These are phyloP conservation scores for Lontra canadensis DNA, from an alignment of 2,113 vertebrate genomes.

Conservation along the genomic window DNA sequence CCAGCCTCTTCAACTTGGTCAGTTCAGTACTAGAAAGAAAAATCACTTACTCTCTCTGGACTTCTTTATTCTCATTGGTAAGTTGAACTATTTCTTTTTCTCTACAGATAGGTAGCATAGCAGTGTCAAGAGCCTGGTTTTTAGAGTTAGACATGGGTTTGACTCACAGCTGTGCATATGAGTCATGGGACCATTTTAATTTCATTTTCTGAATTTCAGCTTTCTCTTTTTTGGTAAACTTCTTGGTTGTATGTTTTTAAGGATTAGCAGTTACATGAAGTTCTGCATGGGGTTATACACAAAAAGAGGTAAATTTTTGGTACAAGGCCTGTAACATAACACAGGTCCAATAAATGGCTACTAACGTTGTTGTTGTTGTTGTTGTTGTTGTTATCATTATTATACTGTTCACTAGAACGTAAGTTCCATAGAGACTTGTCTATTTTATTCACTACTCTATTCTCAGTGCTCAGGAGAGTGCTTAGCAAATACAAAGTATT, in stretches of 20 bases:
- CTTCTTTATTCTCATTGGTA: neutral
- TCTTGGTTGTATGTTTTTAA: neutral
- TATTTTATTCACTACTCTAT: neutral
- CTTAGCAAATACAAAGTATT: neutral
- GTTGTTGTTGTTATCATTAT: neutral
- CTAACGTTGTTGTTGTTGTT: neutral
- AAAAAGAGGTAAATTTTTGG: neutral
- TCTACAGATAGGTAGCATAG: neutral
- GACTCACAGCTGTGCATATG: neutral
- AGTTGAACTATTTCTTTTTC: neutral
- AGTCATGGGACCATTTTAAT: neutral
- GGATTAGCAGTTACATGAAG: neutral
- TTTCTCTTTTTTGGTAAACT: neutral
- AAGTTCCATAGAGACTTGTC: neutral
- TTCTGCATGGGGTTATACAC: neutral
- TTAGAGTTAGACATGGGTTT: neutral
- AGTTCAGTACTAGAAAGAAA: slow-evolving; percentile 20
- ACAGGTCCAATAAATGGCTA: neutral
- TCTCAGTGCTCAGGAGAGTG: neutral
- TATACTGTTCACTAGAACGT: neutral
- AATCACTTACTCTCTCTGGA: neutral
- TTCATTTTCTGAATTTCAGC: neutral
- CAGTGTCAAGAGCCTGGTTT: neutral
- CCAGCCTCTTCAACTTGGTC: neutral
- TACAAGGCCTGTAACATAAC: neutral